These are phyloP conservation scores for Empidonax traillii DNA, from an alignment of 2,113 vertebrate species.

Conservation along the genomic window DNA sequence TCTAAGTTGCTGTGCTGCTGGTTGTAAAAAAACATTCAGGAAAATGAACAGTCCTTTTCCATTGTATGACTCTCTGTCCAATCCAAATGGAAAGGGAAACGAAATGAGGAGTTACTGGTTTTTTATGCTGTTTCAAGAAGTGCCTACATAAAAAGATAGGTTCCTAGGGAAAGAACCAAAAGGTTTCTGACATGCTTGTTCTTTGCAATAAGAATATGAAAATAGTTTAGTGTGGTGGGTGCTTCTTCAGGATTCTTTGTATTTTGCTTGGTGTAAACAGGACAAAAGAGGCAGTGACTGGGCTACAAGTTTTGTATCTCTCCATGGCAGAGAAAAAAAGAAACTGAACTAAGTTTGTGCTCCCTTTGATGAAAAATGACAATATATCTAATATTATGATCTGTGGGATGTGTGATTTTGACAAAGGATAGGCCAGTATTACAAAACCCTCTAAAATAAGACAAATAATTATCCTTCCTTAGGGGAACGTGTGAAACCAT, in stretches of 20 bases:
- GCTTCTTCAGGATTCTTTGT: conserved; percentile 8
- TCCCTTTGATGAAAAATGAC: background rate
- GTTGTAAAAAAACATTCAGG: background rate
- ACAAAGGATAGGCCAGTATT: background rate
- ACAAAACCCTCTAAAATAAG: background rate
- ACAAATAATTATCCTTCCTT: background rate
- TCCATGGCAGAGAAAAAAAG: conserved; percentile 17
- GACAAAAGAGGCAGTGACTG: background rate
- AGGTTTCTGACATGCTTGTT: background rate
- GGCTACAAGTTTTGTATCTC: background rate
- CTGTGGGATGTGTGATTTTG: background rate
- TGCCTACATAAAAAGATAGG: background rate
- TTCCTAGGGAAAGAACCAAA: background rate
- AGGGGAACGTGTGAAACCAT: background rate
- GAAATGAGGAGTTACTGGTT: background rate
- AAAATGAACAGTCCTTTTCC: background rate
- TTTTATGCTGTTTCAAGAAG: conserved; percentile 24
- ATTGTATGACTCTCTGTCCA: background rate
- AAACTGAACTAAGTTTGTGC: background rate
- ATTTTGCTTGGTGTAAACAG: conserved; percentile 29
- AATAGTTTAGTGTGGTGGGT: conserved; percentile 23
- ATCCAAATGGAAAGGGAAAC: conserved; percentile 17
- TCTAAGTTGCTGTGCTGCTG: background rate
- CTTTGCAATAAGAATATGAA: background rate
- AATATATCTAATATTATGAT: background rate